A percentile compares a stretch with the other conserved stretches of the same genome.
Conservation (phyloP, 2,113 vertebrate species). For the Ailuropoda melanoleuca region DNA sequence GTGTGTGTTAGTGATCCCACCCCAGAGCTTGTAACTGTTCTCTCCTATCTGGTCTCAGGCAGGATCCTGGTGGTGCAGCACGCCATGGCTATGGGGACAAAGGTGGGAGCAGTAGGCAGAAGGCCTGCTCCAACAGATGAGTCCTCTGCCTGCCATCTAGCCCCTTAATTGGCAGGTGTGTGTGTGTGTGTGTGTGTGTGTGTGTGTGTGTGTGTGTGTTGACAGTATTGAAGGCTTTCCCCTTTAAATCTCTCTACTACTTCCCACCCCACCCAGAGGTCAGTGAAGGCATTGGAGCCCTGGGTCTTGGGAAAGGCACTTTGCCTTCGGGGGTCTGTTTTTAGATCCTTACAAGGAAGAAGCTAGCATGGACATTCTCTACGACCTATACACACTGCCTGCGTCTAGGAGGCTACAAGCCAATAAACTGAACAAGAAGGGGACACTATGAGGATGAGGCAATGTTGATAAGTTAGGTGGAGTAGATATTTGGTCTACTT, state of each 20-base stretch:
- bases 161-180: neutral
- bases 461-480: neutral
- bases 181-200: neutral
- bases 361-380: neutral
- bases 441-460: neutral
- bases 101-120: neutral
- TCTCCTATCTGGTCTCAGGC: neutral
- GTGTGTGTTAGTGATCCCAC: neutral
- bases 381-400: neutral
- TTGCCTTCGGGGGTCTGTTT: neutral
- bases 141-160: neutral
- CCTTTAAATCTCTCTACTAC: neutral
- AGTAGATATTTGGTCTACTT: neutral
- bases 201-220: neutral
- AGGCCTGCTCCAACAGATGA: neutral
- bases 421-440: neutral
- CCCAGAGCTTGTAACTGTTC: neutral
- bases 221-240: neutral
- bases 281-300: neutral
- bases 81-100: neutral
- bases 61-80: conserved; percentile 20
- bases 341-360: neutral
- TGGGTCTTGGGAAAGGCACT: neutral
- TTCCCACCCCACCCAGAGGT: neutral
- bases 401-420: neutral